Percentiles rank a stretch among this genome's conserved stretches.
These are phyloP conservation scores for Probosciger aterrimus DNA, from an alignment of 2,113 vertebrate genomes.

Conservation along the genomic window DNA sequence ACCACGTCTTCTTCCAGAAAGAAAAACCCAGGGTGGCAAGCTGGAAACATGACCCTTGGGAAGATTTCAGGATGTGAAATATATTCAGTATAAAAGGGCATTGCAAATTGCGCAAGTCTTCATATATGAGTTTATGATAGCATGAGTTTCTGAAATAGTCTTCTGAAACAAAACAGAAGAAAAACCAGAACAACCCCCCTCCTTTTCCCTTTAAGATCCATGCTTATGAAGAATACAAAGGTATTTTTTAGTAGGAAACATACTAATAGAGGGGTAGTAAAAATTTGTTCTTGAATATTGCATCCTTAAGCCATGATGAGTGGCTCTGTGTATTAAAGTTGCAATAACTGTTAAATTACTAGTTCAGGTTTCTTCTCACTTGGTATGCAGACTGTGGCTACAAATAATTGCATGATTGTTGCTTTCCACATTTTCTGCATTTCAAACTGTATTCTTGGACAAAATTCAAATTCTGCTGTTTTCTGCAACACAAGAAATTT, in stretches of 20 bases:
- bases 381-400: not conserved
- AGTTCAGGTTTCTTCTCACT: not conserved
- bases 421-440: not conserved
- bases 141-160: not conserved
- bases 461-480: not conserved
- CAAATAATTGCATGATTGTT: not conserved
- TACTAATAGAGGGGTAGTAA: not conserved
- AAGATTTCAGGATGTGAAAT: not conserved
- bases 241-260: not conserved
- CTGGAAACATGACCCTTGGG: not conserved
- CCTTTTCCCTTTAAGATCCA: not conserved
- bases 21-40: not conserved
- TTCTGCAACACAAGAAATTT: not conserved
- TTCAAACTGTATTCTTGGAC: not conserved
- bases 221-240: not conserved
- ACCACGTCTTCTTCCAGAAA: not conserved
- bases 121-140: not conserved
- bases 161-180: not conserved
- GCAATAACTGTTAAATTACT: not conserved
- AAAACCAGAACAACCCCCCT: fast-evolving
- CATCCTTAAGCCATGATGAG: not conserved
- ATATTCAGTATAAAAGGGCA: not conserved
- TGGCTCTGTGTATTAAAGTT: not conserved
- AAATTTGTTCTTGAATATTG: not conserved
- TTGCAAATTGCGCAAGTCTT: not conserved